Evolutionary conservation across 2,797 vertebrate genomes (phyloP), one percentile per base, ranked within the genome.

Genomic region (Thunnus albacares): DNA sequence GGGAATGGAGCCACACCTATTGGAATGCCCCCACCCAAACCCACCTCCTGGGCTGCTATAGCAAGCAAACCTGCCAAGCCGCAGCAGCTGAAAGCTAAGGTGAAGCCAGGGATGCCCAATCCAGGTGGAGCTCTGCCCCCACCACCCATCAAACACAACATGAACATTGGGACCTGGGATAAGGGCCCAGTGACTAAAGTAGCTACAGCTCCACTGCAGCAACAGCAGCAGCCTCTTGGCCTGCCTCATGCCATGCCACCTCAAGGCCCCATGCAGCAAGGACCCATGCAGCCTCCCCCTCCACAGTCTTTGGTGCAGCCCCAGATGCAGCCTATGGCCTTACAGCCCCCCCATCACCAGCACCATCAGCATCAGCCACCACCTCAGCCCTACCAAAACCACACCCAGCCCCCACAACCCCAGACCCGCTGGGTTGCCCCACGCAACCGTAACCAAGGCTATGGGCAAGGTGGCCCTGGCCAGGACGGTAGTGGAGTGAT

Each of bases 141-240:
- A 0, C 97, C 97, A 0, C 97, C 98, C 41, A 98, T 98, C 90
- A 98, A 98, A 94, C 98, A 98, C 94, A 98, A 98, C 88, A 98
- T 98, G 97, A 98, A 98, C 96, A 98, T 99, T 71, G 97, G 97
- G 85, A 99, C 97, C 77, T 99, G 98, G 98, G 98, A 98, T 71
- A 98, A 98, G 86, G 97, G 97, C 82, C 97, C 97, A 6, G 93
- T 96, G 90, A 94, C 95, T 58, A 98, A 97, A 93, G 96, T 96
- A 89, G 95, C 96, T 6, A 93, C 95, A 22, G 94, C 96, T 2
- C 96, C 96, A 59, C 94, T 97, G 85, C 97, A 94, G 85, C 97
- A 94, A 26, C 94, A 91, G 66, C 91, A 92, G 75, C 93, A 89
- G 79, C 95, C 87, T 77, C 89, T 92, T 4, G 96, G 53, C 94